Conservation (phyloP, 2,113 vertebrate species). For the Lasiurus borealis region DNA sequence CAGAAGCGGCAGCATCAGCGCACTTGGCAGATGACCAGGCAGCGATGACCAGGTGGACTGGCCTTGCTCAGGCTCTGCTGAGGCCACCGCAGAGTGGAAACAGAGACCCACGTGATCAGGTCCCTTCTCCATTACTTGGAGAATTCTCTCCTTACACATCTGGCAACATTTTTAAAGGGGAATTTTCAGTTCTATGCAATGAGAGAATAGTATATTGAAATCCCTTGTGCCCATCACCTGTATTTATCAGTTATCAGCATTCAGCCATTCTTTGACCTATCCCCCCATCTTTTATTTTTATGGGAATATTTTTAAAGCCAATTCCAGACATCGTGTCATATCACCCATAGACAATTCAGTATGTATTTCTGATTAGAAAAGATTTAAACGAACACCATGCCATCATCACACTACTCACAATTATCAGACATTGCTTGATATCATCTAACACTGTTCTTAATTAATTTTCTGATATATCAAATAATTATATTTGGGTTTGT, state of each 20-base stretch:
- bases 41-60: not conserved
- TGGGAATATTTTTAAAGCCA: slow-evolving; percentile 31
- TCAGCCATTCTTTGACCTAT: not conserved
- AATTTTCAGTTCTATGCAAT: not conserved
- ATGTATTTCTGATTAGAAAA: slow-evolving; percentile 22
- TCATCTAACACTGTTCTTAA: not conserved
- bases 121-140: not conserved
- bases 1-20: too few species aligned
- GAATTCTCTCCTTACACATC: not conserved
- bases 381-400: not conserved
- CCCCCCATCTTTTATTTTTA: not conserved
- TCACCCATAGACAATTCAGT: slow-evolving; percentile 21
- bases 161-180: not conserved
- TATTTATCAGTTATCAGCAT: not conserved
- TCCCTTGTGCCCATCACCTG: too few species aligned
- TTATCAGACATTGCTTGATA: not conserved
- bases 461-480: slow-evolving; percentile 7
- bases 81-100: not conserved
- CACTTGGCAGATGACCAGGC: not conserved
- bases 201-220: not conserved
- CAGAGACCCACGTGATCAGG: not conserved
- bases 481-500: not conserved
- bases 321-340: not conserved
- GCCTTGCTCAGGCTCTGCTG: not conserved
- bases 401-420: not conserved